Conservation (phyloP, 2,113 vertebrate species). For the Periophthalmodon schlosseri region DNA sequence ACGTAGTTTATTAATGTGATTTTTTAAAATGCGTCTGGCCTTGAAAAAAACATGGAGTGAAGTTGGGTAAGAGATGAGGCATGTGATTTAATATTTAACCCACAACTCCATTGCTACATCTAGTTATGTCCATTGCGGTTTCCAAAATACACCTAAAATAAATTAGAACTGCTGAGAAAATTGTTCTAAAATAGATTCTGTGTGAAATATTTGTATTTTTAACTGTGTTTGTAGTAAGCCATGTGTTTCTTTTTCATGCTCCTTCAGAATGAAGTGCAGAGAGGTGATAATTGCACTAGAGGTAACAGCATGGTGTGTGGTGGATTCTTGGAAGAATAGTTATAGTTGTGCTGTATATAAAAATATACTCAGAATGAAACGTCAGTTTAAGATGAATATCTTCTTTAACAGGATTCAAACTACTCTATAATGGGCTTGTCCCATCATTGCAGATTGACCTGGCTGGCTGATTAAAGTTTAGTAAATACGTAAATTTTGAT, state of each 20-base stretch:
- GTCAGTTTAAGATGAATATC: background rate
- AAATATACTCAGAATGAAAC: background rate
- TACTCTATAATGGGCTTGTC: conserved; percentile 1
- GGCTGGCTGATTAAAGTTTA: conserved; percentile 52
- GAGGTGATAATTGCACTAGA: conserved; percentile 37
- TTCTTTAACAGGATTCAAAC: conserved; percentile 25
- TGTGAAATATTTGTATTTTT: background rate
- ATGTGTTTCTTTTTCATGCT: conserved; percentile 30
- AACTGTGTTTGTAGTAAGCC: conserved; percentile 15
- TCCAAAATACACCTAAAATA: background rate
- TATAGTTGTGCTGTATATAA: background rate
- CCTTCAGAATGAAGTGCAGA: conserved; percentile 58
- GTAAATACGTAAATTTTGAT: conserved; percentile 60
- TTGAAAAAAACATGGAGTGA: background rate
- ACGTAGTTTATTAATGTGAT: background rate
- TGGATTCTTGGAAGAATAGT: background rate
- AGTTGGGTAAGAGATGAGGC: background rate
- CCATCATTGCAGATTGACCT: conserved; percentile 45
- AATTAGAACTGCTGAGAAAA: background rate
- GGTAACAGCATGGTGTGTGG: conserved; percentile 60
- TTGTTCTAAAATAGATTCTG: background rate
- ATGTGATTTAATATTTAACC: background rate
- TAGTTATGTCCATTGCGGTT: background rate
- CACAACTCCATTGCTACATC: background rate
- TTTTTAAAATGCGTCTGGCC: background rate